Evolutionary conservation across 2,113 vertebrate genomes (phyloP), one percentile per base, ranked within the genome.

Genomic region (Mus pahari): DNA sequence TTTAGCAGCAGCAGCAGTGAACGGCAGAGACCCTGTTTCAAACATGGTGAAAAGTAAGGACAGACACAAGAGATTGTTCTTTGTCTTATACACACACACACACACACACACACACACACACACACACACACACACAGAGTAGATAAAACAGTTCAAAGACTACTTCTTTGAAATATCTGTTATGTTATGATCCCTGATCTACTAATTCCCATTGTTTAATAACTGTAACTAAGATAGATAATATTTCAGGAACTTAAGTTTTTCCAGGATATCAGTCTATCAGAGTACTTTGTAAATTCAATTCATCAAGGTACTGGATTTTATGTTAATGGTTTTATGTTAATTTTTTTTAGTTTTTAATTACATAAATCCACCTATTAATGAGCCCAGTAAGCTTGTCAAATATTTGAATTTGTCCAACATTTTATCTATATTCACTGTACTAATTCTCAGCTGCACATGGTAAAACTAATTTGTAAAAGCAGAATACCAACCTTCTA

Each of bases 131-230:
- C 6, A 24, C 71, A 55, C 20, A n/a, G n/a, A n/a, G n/a, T n/a
- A n/a, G n/a, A n/a, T n/a, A 68, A 96, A 96, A 89, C 53, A 62
- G 1, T 22, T 87, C 36, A 62, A 91, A 91, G 64, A 5, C 14
- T 58, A 66, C 68, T 58, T n/a, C 10, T 28, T 94, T 90, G 17
- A 92, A 31, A 10, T 58, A 58, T 75, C 53, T 79, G 42, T 17
- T 86, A 1, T 33, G 11, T 10, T 45, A 62, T 16, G 11, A 0
- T 45, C 7, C 4, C 16, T 13, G 28, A 19, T 79, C 13, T 53
- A 16, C 33, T 66, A 19, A 90, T 84, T 66, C 77, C 31, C 17
- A 28, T 31, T 39, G 45, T 36, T 4, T 8, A 36, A 0, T 39
- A 92, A 64, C 9, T 87, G 0, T 68, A 90, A 62, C 79, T n/a